Base-by-base conservation (phyloP, 2,113 vertebrate species). In the Willisornis vidua region DNA sequence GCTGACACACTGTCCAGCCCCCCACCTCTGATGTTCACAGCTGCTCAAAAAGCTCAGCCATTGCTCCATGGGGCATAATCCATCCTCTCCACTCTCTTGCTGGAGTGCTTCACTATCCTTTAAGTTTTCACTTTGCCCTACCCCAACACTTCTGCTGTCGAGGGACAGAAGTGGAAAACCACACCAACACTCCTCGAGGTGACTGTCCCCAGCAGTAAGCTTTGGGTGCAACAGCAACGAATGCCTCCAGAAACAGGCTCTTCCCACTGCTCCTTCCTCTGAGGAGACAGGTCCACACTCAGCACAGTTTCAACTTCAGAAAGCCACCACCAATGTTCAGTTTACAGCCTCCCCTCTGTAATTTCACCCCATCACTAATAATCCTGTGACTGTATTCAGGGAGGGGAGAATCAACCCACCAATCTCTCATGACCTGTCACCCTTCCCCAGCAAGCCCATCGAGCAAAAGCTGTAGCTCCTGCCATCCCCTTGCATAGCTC, bases 331-430 rank as follows among this genome's bases (percentile, higher is more conserved):
- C 41, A 65, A 18, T 0, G 29, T 67, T 97, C 76, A 84, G 80
- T 66, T 96, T 96, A 91, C 93, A 91, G 54, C 48, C 83, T 65
- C 67, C 26, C 84, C 67, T 85, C 89, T 94, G 90, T 93, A 96
- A 97, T 91, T 96, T 76, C 91, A 95, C 43, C 51, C 72, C 61
- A 48, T 75, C 81, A 68, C 73, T 91, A 93, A 39, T 59, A 91
- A 79, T 35, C 77, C 67, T 78, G 91, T 71, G 82, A 82, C 89
- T 79, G 46, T 94, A 87, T 48, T 94, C 87, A 57, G 18, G 70
- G 25, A 91, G 52, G 52, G 70, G 46, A 79, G 66, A 94, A 95
- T 87, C 72, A 2, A 88, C 72, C 55, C 75, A 71, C 55, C 3
- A 10, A 93, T 93, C 85, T 88, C 88, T 79, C 68, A 52, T 2